A percentile compares a stretch with the other conserved stretches of the same genome.
phyloP scores from a whole-genome alignment of 2,113 vertebrate genomes.

The western clawed frog (Xenopus tropicalis) region UCB_Xtro_10.0 CM004448.2:127045001-127045500 shows the following conservation, averaged over 20 bases:
- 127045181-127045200: too few species aligned
- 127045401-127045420: slow-evolving; percentile 27
- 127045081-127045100: too few species aligned
- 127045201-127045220: slow-evolving; percentile 14
- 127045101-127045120: too few species aligned
- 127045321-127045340: background rate
- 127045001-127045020: too few species aligned
- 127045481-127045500: slow-evolving; percentile 33
- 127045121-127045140: too few species aligned
- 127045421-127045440: slow-evolving; percentile 11
- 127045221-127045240: slow-evolving; percentile 14
- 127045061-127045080: too few species aligned
- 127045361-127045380: slow-evolving; percentile 11
- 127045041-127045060: too few species aligned
- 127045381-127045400: slow-evolving; percentile 22
- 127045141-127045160: too few species aligned
- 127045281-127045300: slow-evolving; percentile 1
- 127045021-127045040: too few species aligned
- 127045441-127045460: slow-evolving; percentile 13
- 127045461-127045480: slow-evolving; percentile 43
- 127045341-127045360: background rate
- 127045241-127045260: slow-evolving; percentile 24
- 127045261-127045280: slow-evolving; percentile 20
- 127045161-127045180: too few species aligned
- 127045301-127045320: slow-evolving; percentile 13